Conservation (phyloP, 1,140 invertebrate species). For the Bombus confusus region DNA sequence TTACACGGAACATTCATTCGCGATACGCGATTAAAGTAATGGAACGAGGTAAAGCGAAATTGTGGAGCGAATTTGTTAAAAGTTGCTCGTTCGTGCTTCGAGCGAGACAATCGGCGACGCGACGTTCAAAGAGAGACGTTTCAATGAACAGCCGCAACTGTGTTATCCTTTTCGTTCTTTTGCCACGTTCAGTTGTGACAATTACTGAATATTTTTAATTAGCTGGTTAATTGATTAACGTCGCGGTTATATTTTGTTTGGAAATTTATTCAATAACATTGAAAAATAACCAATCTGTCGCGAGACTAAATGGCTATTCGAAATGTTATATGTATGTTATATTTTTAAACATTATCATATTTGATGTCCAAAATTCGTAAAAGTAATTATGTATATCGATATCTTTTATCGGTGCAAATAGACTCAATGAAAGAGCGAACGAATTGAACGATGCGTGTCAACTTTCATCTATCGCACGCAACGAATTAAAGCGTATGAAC, state of each 20-base stretch:
- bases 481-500: not conserved
- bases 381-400: not conserved
- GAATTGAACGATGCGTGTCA: not conserved
- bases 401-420: not conserved
- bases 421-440: not conserved
- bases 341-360: no score
- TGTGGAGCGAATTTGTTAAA: not conserved
- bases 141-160: not conserved
- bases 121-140: not conserved
- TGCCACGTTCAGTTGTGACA: not conserved
- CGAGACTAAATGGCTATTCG: not conserved
- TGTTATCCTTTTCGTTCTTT: not conserved
- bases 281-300: not conserved
- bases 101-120: not conserved
- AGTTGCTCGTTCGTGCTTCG: not conserved
- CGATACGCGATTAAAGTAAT: conserved; percentile 3
- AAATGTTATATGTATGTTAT: no score
- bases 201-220: not conserved
- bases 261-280: not conserved
- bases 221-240: not conserved
- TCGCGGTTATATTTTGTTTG: not conserved
- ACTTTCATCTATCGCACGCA: not conserved
- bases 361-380: no score
- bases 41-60: not conserved
- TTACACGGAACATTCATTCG: not conserved